Evolutionary conservation across 1,140 invertebrate genomes (phyloP).

Genomic region (Holotrichia oblita): DNA sequence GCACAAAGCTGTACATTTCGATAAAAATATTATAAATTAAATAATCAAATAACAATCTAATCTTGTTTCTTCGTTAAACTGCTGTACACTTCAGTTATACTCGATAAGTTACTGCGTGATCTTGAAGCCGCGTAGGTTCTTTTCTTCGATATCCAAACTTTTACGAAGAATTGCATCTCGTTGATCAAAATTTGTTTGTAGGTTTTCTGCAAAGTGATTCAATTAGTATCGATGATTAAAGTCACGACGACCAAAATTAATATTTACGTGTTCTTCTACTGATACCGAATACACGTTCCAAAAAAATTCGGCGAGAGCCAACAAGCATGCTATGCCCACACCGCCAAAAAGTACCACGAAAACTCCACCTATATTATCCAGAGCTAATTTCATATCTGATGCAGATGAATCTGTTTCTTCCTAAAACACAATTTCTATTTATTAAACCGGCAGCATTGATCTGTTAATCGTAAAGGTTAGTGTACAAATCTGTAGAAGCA

Average conservation of each 20-base stretch:
- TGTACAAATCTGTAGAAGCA: too few species aligned
- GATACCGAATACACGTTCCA: conserved; percentile 83
- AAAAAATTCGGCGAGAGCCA: conserved; percentile 81
- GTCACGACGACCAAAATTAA: not conserved
- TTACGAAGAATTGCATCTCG: conserved; percentile 71
- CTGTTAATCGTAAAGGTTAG: too few species aligned
- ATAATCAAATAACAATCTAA: not conserved
- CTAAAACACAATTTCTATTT: too few species aligned
- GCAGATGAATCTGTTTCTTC: conserved; percentile 9
- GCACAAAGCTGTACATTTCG: too few species aligned
- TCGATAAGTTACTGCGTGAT: not conserved
- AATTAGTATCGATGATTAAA: not conserved
- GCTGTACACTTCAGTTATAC: not conserved
- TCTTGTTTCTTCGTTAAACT: not conserved
- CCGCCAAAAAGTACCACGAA: conserved; percentile 85
- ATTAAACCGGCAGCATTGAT: too few species aligned
- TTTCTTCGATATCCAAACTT: conserved; percentile 72
- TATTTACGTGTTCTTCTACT: conserved; percentile 76
- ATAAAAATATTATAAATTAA: too few species aligned
- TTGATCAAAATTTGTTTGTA: conserved; percentile 70
- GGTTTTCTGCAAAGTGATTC: conserved; percentile 65
- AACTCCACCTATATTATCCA: conserved; percentile 86
- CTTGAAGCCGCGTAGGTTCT: not conserved
- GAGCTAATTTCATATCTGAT: conserved; percentile 10
- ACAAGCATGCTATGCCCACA: conserved; percentile 69